Evolutionary conservation across 2,797 vertebrate genomes (phyloP).

Genomic region (Synanceia verrucosa): DNA sequence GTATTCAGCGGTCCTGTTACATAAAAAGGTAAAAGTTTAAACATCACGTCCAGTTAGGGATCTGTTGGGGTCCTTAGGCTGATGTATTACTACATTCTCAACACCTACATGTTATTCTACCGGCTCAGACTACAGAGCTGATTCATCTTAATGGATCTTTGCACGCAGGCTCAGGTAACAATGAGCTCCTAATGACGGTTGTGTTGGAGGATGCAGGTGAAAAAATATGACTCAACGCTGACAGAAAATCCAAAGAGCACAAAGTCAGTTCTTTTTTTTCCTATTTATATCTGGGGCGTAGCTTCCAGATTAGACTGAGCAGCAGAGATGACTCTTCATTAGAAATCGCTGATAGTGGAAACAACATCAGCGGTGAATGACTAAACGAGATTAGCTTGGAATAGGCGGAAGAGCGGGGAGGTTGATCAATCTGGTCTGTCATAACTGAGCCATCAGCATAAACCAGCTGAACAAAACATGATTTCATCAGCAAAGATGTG

Average conservation of each 20-base stretch:
- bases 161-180: background rate
- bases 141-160: background rate
- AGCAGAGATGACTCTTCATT: conserved; percentile 72
- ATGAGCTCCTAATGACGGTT: background rate
- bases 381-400: conserved; percentile 75
- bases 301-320: conserved; percentile 66
- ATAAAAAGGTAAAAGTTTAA: too few relatives aligned
- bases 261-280: conserved; percentile 20
- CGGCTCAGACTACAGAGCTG: background rate
- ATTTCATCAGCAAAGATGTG: conserved; percentile 25
- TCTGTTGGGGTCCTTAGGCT: background rate
- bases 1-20: too few relatives aligned
- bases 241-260: conserved; percentile 2
- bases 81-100: background rate
- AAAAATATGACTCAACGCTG: background rate
- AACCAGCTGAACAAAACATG: conserved; percentile 53
- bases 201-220: background rate
- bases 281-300: conserved; percentile 59
- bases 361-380: conserved; percentile 76
- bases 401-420: conserved; percentile 73
- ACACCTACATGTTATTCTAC: background rate
- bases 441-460: conserved; percentile 52
- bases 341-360: conserved; percentile 77
- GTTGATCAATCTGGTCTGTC: conserved; percentile 69
- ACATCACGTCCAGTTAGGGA: background rate